Evolutionary conservation across 2,113 vertebrate species (phyloP).

Genomic region (Columba janthina): DNA sequence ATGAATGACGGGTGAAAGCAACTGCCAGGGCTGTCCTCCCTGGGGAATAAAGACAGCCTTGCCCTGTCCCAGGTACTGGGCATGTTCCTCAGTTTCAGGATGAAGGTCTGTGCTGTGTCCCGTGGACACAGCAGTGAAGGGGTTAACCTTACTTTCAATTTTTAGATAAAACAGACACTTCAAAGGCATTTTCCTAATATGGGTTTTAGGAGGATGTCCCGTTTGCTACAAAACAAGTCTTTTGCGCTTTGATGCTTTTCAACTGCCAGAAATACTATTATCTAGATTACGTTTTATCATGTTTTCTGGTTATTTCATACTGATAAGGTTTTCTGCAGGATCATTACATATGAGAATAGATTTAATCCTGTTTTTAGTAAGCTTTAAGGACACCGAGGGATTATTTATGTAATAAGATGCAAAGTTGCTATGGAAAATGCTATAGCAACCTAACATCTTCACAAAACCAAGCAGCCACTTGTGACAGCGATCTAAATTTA

Average conservation of each 20-base stretch:
- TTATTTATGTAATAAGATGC: conserved; percentile 84
- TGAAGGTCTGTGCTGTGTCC: background rate
- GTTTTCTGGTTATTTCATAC: conserved; percentile 72
- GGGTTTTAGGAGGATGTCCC: background rate
- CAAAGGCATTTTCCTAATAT: conserved; percentile 11
- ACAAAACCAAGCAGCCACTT: conserved; percentile 80
- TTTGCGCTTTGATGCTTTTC: background rate
- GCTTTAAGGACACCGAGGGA: conserved; percentile 77
- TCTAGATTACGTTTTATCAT: conserved; percentile 71
- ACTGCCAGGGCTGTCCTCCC: background rate
- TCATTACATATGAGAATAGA: conserved; percentile 76
- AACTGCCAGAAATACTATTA: conserved; percentile 51
- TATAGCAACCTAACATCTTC: conserved; percentile 82
- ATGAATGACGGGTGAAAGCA: background rate
- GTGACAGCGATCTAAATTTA: conserved; percentile 82
- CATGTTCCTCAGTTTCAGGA: background rate
- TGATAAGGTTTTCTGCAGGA: conserved; percentile 73
- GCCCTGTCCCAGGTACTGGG: background rate
- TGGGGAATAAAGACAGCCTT: background rate
- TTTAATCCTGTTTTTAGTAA: conserved; percentile 80
- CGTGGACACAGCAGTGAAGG: background rate
- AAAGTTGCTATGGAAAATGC: conserved; percentile 84
- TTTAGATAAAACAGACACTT: background rate
- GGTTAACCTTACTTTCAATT: background rate
- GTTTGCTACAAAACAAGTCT: background rate